Conservation (phyloP, 2,888 invertebrate genomes). For the Orthonevra nobilis region DNA sequence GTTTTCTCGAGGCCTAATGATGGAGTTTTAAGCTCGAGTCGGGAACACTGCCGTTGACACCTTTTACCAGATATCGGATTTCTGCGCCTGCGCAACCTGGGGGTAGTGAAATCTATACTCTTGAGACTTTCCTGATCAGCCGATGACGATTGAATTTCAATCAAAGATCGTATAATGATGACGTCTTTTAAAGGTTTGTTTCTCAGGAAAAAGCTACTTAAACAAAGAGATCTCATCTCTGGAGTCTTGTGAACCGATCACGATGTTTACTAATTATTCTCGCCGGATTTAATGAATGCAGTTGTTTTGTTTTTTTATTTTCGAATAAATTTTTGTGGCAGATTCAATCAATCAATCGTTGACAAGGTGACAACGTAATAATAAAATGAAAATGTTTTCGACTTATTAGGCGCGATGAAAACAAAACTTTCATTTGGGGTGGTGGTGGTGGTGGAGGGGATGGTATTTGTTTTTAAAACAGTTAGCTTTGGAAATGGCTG, state of each 20-base stretch:
- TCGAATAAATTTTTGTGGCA: constrained; percentile 39
- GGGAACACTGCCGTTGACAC: constrained; percentile 65
- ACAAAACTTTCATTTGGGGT: no score
- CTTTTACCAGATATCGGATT: constrained; percentile 57
- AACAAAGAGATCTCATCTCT: constrained; percentile 18
- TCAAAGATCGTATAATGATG: no score
- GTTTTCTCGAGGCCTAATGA: constrained; percentile 54
- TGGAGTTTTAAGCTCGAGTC: constrained; percentile 52
- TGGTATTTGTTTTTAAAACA: no score
- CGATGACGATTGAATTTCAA: constrained; percentile 40
- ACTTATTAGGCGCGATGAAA: constrained; percentile 22
- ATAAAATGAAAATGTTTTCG: constrained; percentile 27
- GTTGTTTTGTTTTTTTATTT: constrained; percentile 23
- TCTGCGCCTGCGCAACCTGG: constrained; percentile 7
- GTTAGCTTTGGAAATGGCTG: no score
- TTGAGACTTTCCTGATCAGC: constrained; percentile 41
- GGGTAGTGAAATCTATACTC: constrained; percentile 41
- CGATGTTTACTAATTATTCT: constrained; percentile 32
- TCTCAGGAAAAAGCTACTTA: constrained; percentile 32
- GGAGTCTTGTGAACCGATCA: no score
- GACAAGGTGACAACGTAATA: constrained; percentile 19
- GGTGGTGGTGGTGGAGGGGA: no score
- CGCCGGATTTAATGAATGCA: constrained; percentile 30
- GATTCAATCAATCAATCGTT: constrained; percentile 29
- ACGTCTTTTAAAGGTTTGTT: constrained; percentile 11